Evolutionary conservation across 2,797 vertebrate species (phyloP).

Genomic region (Threskiornis aethiopicus): DNA sequence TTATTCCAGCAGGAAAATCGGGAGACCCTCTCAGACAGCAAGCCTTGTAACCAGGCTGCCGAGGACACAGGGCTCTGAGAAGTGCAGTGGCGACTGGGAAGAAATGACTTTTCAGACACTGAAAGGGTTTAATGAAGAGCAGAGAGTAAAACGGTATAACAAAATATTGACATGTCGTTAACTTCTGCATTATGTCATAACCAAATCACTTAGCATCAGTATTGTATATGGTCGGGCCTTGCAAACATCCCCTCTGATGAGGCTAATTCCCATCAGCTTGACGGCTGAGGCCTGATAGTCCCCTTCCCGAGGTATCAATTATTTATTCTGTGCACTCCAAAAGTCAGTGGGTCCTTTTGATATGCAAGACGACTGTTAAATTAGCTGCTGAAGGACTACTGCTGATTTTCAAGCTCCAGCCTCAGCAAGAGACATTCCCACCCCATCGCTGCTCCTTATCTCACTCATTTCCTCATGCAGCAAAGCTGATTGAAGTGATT

Average conservation of each 20-base stretch:
- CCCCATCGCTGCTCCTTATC: neutral
- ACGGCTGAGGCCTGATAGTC: neutral
- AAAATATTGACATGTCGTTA: neutral
- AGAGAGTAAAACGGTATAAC: neutral
- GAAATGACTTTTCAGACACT: neutral
- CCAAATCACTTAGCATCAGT: neutral
- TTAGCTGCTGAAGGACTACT: neutral
- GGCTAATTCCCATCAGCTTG: slow-evolving; percentile 31
- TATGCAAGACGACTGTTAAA: neutral
- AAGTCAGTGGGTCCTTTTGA: slow-evolving; percentile 35
- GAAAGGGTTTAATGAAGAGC: neutral
- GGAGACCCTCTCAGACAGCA: neutral
- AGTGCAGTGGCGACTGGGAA: neutral
- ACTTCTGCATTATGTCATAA: neutral
- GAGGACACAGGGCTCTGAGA: neutral
- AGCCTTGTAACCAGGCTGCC: neutral
- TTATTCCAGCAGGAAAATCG: neutral
- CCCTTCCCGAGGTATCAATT: neutral
- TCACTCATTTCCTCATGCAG: neutral
- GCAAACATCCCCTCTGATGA: slow-evolving; percentile 1
- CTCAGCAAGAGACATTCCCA: neutral
- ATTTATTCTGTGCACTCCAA: slow-evolving; percentile 15
- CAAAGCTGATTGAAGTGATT: neutral
- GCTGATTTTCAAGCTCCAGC: neutral
- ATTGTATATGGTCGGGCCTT: neutral